Conservation (phyloP, 2,888 invertebrate genomes). For the Alitta virens region DNA sequence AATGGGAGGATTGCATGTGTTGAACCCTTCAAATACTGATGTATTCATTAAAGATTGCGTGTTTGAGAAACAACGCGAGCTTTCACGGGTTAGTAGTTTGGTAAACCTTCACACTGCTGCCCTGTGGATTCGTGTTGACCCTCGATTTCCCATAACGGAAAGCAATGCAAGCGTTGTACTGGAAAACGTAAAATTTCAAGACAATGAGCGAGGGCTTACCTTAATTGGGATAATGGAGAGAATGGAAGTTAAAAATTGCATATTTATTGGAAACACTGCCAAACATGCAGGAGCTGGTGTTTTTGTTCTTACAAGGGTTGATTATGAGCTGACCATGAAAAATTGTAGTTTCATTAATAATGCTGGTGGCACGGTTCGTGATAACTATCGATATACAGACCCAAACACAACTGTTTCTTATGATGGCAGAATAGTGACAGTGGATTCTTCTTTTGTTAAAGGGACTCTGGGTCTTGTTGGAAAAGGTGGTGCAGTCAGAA, state of each 20-base stretch:
- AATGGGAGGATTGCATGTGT: no score
- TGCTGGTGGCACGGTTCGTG: background rate
- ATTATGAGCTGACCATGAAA: constrained; percentile 9
- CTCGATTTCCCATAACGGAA: background rate
- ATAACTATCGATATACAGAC: no score
- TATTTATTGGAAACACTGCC: constrained; percentile 11
- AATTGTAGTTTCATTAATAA: constrained; percentile 16
- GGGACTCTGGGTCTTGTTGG: constrained; percentile 22
- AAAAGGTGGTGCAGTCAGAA: constrained; percentile 11
- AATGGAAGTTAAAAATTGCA: constrained; percentile 9
- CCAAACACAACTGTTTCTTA: no score
- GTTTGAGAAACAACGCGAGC: no score
- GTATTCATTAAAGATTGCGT: no score
- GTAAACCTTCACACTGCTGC: no score
- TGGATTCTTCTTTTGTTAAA: background rate
- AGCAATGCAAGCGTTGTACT: constrained; percentile 2
- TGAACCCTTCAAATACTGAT: no score
- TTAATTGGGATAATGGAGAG: constrained; percentile 11
- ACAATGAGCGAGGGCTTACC: constrained; percentile 23
- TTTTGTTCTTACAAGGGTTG: constrained; percentile 10
- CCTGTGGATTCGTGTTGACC: no score
- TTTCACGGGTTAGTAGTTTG: no score
- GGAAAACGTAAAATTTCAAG: constrained; percentile 7
- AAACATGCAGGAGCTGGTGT: constrained; percentile 25
- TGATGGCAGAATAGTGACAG: constrained; percentile 9